Evolutionary conservation across 2,888 invertebrate species (phyloP), one percentile per base, ranked within the genome.

Genomic region (Oscheius onirici): DNA sequence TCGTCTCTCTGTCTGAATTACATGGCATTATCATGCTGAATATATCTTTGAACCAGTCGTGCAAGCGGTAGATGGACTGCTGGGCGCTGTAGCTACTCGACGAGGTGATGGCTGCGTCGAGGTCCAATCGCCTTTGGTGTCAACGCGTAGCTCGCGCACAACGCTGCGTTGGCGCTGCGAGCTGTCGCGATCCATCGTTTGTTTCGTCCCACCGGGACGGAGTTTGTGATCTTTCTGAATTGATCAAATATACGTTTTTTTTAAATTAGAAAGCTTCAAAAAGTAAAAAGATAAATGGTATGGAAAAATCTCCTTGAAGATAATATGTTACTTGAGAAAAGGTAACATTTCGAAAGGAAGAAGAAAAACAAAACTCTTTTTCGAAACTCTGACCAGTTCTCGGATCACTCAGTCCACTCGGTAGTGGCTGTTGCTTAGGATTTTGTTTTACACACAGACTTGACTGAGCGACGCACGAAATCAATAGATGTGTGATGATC

Each of bases 1-100:
- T 77, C 20, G 81, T 78, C 71, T 85, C 85, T 52, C 79, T 82
- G 69, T 83, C 85, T 84, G 17, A 41, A 57, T 2, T 17, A n/a
- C n/a, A n/a, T n/a, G n/a, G n/a, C n/a, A n/a, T 20, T 41, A 17
- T 2, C 24, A 26, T 10, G 10, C 5, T 28, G 2, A 17, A 60
- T 15, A 60, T n/a, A 20, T 40, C 8, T 34, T 20, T 8, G 58
- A n/a, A 73, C 73, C 73, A 49, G 73, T 73, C 8, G 73, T 52
- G 43, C 70, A 73, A 17, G 70, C 70, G 22, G 73, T 70, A 34
- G 73, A 65, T 20, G 73, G 73, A 73, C 73, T 73, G n/a, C 51
- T 70, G 11, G 73, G 73, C 0, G 73, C 73, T 40, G 69, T 73
- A 22, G 61, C 66, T 2, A 69, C 67, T n/a, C 67, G 66, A 24